phyloP scores from a whole-genome alignment of 2,888 invertebrate species.

The Sphecodes monilicornis region DNA sequence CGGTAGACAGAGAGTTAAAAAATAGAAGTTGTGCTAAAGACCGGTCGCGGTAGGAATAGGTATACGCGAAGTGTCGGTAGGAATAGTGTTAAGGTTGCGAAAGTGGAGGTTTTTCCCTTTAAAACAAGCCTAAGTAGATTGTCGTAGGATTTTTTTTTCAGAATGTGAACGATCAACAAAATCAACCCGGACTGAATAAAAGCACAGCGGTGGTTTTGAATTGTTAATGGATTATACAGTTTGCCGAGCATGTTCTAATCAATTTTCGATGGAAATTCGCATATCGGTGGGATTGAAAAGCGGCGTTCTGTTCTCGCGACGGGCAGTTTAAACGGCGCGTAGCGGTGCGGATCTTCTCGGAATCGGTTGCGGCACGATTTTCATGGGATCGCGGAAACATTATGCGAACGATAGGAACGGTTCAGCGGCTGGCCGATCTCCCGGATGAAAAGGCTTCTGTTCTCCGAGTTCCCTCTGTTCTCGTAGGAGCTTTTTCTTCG shows the following conservation, averaged over 20 bases:
- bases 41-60: too few species aligned
- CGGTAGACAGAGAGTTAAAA: too few species aligned
- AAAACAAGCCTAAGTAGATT: background rate
- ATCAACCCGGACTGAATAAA: too few species aligned
- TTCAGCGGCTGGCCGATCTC: slow-evolving; percentile 19
- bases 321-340: background rate
- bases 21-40: too few species aligned
- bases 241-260: background rate
- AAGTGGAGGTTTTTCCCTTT: background rate
- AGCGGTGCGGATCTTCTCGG: slow-evolving; percentile 1
- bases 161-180: too few species aligned
- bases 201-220: background rate
- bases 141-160: background rate
- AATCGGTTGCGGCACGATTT: slow-evolving; percentile 35
- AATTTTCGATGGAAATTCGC: background rate
- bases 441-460: slow-evolving; percentile 52
- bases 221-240: background rate
- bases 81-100: background rate
- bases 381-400: slow-evolving; percentile 43
- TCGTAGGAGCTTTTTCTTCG: slow-evolving; percentile 18
- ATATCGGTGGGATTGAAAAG: background rate
- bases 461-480: slow-evolving; percentile 5
- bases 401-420: slow-evolving; percentile 42
- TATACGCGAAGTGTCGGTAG: too few species aligned
- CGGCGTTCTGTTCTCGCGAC: background rate